Conservation (phyloP, 2,888 invertebrate species). For the Baronia brevicornis region DNA sequence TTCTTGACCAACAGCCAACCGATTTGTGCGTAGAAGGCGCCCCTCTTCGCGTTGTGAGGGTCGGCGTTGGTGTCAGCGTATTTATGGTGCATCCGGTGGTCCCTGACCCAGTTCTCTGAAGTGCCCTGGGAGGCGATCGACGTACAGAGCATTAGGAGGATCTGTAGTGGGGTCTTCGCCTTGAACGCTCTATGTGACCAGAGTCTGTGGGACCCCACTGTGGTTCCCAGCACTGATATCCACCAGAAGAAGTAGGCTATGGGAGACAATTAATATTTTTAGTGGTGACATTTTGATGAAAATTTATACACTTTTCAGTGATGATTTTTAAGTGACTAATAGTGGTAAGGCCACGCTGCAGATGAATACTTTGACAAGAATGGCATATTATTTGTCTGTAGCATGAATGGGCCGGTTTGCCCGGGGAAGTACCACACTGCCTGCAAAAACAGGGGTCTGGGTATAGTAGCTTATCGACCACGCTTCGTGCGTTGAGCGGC, state of each 20-base stretch:
- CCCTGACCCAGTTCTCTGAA: constrained; percentile 26
- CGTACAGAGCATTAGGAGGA: constrained; percentile 32
- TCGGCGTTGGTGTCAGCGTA: constrained; percentile 84
- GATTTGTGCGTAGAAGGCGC: constrained; percentile 89
- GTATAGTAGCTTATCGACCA: too few species aligned
- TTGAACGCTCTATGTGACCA: constrained; percentile 34
- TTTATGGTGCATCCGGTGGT: constrained; percentile 36
- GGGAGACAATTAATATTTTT: too few species aligned
- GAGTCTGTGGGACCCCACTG: constrained; percentile 11
- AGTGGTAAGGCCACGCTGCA: too few species aligned
- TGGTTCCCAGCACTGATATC: not conserved
- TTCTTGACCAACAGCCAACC: constrained; percentile 87
- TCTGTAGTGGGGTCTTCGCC: constrained; percentile 28
- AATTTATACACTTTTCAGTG: too few species aligned
- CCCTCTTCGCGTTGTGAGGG: constrained; percentile 84
- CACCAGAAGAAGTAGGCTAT: not conserved
- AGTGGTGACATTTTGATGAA: too few species aligned
- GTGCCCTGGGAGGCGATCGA: constrained; percentile 29
- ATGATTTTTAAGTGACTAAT: too few species aligned
- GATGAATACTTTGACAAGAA: too few species aligned
- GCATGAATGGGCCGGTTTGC: too few species aligned
- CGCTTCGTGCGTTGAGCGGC: too few species aligned
- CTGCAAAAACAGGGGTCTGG: too few species aligned
- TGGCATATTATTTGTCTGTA: too few species aligned
- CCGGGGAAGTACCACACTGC: too few species aligned